Evolutionary conservation across 1,140 invertebrate genomes (phyloP).

Genomic region (Heliconius melpomene): DNA sequence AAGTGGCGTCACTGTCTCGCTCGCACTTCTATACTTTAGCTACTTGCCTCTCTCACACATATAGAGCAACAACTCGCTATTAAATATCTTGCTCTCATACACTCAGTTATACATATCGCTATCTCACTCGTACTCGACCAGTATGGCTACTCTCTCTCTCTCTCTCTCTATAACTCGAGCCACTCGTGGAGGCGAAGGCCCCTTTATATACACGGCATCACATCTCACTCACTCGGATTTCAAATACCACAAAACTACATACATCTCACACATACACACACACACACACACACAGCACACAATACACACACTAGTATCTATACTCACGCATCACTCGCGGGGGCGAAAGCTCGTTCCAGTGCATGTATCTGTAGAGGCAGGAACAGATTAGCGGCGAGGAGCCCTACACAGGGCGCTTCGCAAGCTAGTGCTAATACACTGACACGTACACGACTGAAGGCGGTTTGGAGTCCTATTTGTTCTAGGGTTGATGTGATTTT

Average conservation of each 20-base stretch:
- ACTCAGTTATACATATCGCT: not conserved
- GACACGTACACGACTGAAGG: slow-evolving; percentile 49
- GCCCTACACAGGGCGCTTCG: slow-evolving; percentile 54
- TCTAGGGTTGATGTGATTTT: slow-evolving; percentile 50
- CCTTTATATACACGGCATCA: not conserved
- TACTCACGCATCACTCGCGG: slow-evolving; percentile 46
- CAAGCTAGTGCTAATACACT: slow-evolving; percentile 59
- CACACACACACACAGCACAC: not conserved
- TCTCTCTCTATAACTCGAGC: not conserved
- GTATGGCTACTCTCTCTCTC: no score
- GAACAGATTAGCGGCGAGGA: slow-evolving; percentile 46
- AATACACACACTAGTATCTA: not conserved
- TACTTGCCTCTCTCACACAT: not conserved
- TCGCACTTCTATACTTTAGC: not conserved
- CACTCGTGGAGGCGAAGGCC: no score
- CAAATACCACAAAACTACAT: not conserved
- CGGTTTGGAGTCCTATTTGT: slow-evolving; percentile 44
- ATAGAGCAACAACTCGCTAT: no score
- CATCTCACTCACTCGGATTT: not conserved
- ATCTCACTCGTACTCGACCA: not conserved
- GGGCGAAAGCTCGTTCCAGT: slow-evolving; percentile 43
- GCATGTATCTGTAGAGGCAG: slow-evolving; percentile 43
- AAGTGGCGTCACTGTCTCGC: not conserved
- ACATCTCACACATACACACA: not conserved
- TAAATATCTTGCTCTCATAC: not conserved